Conservation (phyloP, 2,888 invertebrate genomes). For the Piscicola geometra region DNA sequence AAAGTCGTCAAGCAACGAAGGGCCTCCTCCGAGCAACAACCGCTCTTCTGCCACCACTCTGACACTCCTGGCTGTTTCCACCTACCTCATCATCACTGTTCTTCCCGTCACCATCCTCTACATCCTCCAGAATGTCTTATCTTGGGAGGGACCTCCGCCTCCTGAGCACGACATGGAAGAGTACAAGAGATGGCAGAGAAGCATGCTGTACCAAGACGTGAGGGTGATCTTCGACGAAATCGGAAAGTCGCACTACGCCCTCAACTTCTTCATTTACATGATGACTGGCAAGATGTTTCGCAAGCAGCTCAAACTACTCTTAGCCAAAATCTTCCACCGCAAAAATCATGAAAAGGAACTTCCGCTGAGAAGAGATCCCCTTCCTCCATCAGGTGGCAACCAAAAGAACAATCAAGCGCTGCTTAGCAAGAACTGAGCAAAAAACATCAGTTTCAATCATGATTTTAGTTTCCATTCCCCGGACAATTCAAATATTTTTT, state of each 20-base stretch:
- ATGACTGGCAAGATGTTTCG: constrained; percentile 54
- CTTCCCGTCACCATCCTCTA: constrained; percentile 50
- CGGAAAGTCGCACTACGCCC: constrained; percentile 52
- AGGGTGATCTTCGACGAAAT: constrained; percentile 47
- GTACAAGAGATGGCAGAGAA: constrained; percentile 49
- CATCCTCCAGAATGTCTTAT: constrained; percentile 46
- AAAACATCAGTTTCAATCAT: too few species aligned
- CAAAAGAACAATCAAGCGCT: too few species aligned
- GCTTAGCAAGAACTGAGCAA: too few species aligned
- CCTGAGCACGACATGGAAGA: constrained; percentile 45
- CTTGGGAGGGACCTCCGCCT: constrained; percentile 41
- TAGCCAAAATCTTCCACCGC: constrained; percentile 27
- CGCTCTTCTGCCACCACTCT: constrained; percentile 51
- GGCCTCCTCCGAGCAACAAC: constrained; percentile 40
- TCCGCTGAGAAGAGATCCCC: not conserved
- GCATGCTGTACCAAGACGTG: constrained; percentile 47
- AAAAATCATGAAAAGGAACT: not conserved
- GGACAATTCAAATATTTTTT: not conserved
- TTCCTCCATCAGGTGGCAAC: not conserved
- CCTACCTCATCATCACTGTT: constrained; percentile 52
- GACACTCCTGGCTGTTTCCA: constrained; percentile 53
- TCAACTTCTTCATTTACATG: constrained; percentile 54
- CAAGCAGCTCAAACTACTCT: constrained; percentile 45
- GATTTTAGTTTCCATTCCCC: too few species aligned
- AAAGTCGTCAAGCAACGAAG: not conserved